A percentile compares a stretch with the other conserved stretches of the same genome.
Conservation (phyloP, 1,140 invertebrate genomes). For the Berghia stephanieae region DNA sequence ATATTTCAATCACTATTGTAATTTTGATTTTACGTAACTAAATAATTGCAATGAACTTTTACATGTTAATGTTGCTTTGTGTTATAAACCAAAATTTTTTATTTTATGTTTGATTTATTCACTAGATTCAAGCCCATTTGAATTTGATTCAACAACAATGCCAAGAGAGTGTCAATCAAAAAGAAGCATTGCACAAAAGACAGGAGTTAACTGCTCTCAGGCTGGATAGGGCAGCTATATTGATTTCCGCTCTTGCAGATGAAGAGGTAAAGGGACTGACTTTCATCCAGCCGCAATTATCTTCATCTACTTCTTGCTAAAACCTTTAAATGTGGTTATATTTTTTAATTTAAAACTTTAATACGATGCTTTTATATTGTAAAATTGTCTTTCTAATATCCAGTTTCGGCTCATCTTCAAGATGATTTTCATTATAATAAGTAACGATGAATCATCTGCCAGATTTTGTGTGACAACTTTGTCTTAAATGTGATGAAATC, state of each 20-base stretch:
- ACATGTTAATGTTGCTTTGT: background rate
- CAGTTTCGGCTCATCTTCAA: too few relatives aligned
- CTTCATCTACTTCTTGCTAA: background rate
- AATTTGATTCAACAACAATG: slow-evolving; percentile 64
- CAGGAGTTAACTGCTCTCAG: slow-evolving; percentile 79
- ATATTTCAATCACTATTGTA: too few relatives aligned
- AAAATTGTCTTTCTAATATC: too few relatives aligned
- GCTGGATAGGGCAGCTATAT: slow-evolving; percentile 78
- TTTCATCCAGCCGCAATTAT: background rate
- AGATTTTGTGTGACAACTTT: too few relatives aligned
- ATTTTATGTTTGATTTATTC: background rate
- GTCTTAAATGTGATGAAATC: too few relatives aligned
- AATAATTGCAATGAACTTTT: background rate
- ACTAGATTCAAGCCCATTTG: slow-evolving; percentile 63
- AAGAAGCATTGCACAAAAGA: slow-evolving; percentile 70
- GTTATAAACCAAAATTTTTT: background rate
- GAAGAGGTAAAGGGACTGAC: slow-evolving; percentile 74
- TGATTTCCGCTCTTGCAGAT: slow-evolving; percentile 83
- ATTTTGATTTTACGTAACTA: background rate
- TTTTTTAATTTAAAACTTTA: too few relatives aligned
- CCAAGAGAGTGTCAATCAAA: slow-evolving; percentile 70
- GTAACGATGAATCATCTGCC: too few relatives aligned
- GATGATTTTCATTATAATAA: too few relatives aligned
- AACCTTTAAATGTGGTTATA: too few relatives aligned
- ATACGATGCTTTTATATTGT: too few relatives aligned